Base-by-base conservation (phyloP, 2,888 invertebrate genomes). In the Orgyia antiqua region DNA sequence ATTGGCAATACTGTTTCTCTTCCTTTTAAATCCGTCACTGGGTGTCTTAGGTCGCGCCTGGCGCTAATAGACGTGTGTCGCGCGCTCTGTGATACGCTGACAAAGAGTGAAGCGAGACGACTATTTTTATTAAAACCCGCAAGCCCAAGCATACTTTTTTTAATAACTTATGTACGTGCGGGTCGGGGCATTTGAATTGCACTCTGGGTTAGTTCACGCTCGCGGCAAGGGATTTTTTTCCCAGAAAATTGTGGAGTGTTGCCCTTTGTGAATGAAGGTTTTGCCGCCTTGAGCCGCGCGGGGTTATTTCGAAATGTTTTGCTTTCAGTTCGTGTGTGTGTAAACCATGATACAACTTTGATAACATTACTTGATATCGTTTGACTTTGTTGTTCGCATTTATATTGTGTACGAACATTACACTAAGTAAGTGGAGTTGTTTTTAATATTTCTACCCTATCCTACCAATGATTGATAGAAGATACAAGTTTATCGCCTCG, bases 81-180 rank as follows among this genome's bases (percentile, higher is more conserved):
- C 71, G 61, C 68, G 63, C 71, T 82, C 68, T 83, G 21, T 36
- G 82, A 83, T 78, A 78, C 79, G 70, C 68, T 68, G 69, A 84
- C 84, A 86, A 86, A 84, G 83, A 75, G 72, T 75, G 68, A 68
- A 69, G 69, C 65, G 71, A 31, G 36, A 75, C 75, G 80, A 77
- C 84, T 84, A 84, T 84, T 86, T 84, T 84, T 86, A 86, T 84
- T 84, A 84, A 84, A 84, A 79, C 82, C 80, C 75, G 66, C 53
- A 51, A 50, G 66, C 75, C 70, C 66, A 79, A 73, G 77, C 76
- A 71, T 72, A 77, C 79, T 79, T 86, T 83, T 79, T 84, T 84
- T 86, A 86, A 84, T 86, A 86, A 83, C 84, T 82, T 83, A 84
- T 83, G 83, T 82, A 77, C 60, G 64, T 63, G 58, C 50, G 37